A percentile compares a stretch with the other conserved stretches of the same genome.
Evolutionary conservation across 2,888 invertebrate species (phyloP).

Genomic region (Microctonus hyperodae): DNA sequence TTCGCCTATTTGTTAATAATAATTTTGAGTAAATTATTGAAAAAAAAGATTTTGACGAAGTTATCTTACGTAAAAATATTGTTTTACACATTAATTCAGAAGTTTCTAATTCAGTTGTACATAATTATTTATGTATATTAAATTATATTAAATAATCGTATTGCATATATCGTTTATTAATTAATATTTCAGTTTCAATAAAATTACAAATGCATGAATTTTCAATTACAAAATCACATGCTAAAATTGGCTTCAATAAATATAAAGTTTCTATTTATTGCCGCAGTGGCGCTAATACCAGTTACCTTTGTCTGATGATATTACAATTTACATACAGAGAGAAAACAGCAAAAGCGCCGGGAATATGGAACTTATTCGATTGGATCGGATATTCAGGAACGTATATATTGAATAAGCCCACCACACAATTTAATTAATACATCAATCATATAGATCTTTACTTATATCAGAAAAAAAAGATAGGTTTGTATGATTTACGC

Average conservation of each 20-base stretch:
- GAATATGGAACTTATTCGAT: constrained; percentile 16
- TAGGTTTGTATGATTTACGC: not conserved
- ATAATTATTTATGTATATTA: too few species aligned
- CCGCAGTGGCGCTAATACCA: constrained; percentile 35
- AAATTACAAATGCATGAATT: constrained; percentile 10
- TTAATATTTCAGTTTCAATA: too few species aligned
- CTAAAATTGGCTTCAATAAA: not conserved
- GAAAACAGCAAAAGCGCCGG: not conserved
- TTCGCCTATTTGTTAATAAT: not conserved
- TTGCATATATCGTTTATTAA: too few species aligned
- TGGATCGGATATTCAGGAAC: constrained; percentile 14
- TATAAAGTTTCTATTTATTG: constrained; percentile 33
- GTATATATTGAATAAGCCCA: not conserved
- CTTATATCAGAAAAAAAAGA: not conserved
- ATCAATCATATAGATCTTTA: not conserved
- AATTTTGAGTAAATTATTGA: too few species aligned
- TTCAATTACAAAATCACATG: constrained; percentile 33
- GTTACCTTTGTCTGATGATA: constrained; percentile 8
- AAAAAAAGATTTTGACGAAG: too few species aligned
- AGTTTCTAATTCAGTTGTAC: too few species aligned
- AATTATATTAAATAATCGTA: too few species aligned
- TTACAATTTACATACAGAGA: not conserved
- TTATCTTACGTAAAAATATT: too few species aligned
- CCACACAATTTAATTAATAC: not conserved
- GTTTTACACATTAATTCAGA: too few species aligned